These are phyloP conservation scores for Monopterus albus DNA, from an alignment of 2,113 vertebrate species.

Conservation along the genomic window DNA sequence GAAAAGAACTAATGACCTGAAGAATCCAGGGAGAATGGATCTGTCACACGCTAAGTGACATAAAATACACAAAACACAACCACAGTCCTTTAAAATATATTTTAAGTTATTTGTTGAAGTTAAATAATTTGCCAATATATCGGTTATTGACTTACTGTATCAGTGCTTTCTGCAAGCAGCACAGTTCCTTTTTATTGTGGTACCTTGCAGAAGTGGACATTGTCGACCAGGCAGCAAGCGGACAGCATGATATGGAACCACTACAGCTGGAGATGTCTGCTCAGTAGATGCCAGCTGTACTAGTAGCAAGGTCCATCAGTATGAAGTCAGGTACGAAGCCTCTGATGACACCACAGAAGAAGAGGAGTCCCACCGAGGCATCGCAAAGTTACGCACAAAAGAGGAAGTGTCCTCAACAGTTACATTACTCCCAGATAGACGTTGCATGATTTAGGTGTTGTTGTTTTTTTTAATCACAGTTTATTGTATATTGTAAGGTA, in stretches of 20 bases:
- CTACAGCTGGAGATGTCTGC: constrained; percentile 75
- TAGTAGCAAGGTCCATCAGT: constrained; percentile 35
- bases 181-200: background rate
- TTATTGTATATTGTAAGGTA: constrained; percentile 73
- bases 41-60: background rate
- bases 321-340: constrained; percentile 20
- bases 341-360: constrained; percentile 37
- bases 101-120: background rate
- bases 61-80: background rate
- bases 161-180: background rate
- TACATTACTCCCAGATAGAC: constrained; percentile 39
- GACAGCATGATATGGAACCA: constrained; percentile 79
- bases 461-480: constrained; percentile 58
- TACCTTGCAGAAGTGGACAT: constrained; percentile 37
- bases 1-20: background rate
- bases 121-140: background rate
- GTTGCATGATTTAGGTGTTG: constrained; percentile 63
- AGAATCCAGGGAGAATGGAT: too few relatives aligned
- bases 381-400: constrained; percentile 41
- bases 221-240: constrained; percentile 40
- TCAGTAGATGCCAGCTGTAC: constrained; percentile 73
- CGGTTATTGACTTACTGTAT: background rate
- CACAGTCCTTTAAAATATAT: background rate
- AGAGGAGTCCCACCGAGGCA: constrained; percentile 14
- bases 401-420: constrained; percentile 7